Conservation (phyloP, 2,888 invertebrate genomes). For the Platycheirus albimanus region DNA sequence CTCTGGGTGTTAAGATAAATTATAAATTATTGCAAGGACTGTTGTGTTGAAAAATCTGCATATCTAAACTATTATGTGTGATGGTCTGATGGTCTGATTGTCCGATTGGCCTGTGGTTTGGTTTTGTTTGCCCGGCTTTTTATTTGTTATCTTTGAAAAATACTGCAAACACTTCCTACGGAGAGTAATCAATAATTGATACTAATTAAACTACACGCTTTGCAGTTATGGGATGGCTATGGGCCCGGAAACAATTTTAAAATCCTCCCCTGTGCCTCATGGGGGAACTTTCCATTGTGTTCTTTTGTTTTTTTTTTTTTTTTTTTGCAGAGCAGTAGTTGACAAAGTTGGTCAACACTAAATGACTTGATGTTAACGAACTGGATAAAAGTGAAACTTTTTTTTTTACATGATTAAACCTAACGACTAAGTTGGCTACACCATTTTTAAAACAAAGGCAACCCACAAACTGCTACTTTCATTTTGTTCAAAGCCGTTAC, state of each 20-base stretch:
- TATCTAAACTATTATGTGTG: conserved; percentile 33
- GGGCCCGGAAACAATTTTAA: background rate
- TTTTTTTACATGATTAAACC: too few relatives aligned
- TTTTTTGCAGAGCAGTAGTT: too few relatives aligned
- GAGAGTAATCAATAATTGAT: conserved; percentile 15
- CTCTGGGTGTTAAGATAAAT: conserved; percentile 19
- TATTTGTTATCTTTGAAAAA: background rate
- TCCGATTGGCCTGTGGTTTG: conserved; percentile 25
- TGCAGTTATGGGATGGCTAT: background rate
- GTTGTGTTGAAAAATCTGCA: conserved; percentile 23
- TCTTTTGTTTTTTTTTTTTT: too few relatives aligned
- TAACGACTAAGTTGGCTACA: too few relatives aligned
- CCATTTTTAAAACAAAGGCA: too few relatives aligned
- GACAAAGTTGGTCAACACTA: too few relatives aligned
- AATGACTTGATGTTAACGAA: too few relatives aligned
- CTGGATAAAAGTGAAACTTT: too few relatives aligned
- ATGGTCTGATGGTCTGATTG: too few relatives aligned
- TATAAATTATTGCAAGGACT: conserved; percentile 25
- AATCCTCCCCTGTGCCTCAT: background rate
- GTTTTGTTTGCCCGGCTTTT: background rate
- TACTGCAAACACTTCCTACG: background rate
- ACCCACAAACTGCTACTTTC: too few relatives aligned
- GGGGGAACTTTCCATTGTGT: background rate
- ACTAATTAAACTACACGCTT: background rate
- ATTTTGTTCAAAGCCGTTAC: too few relatives aligned